Evolutionary conservation across 2,888 invertebrate genomes (phyloP), one percentile per base, ranked within the genome.

Genomic region (Seladonia tumulorum): DNA sequence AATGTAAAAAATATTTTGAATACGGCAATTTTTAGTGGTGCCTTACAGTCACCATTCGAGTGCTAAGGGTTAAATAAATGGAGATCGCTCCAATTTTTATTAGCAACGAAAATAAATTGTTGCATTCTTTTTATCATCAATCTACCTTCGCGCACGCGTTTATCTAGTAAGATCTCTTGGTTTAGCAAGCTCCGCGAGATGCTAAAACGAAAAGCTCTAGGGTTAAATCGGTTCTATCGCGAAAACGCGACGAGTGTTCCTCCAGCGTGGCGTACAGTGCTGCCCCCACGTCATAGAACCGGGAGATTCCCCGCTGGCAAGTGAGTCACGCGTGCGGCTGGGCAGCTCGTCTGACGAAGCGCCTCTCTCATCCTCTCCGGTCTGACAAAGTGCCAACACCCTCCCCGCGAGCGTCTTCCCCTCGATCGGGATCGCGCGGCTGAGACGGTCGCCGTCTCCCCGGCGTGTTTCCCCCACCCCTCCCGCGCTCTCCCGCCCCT

Each of bases 291-390:
- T 81, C 68, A 79, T 77, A 82, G 79, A 82, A 87, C 83, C 90
- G 92, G 94, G 94, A 94, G 93, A 94, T 93, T 92, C 94, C 94
- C 93, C 92, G 76, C 76, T 73, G 77, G 82, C 90, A 92, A 93
- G 91, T 94, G 93, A 93, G 93, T 94, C 94, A 94, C 94, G 91
- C 93, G 91, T 87, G 76, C 85, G 88, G 81, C 81, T 80, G 75
- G 79, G 83, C 80, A 87, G 82, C 82, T 90, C 91, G 92, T 91
- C 92, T 92, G 92, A 89, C 89, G 84, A 88, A 90, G 89, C 83
- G 76, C 78, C 81, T 78, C 68, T 78, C 84, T 81, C 77, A 71
- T 72, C 80, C 82, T 72, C 78, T 73, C 75, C 72, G 49, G 83
- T 76, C 88, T 84, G 86, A 86, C 86, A 79, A 85, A 86, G 81